Evolutionary conservation across 2,113 vertebrate species (phyloP), one percentile per base, ranked within the genome.

Genomic region (Phalacrocorax aristotelis): DNA sequence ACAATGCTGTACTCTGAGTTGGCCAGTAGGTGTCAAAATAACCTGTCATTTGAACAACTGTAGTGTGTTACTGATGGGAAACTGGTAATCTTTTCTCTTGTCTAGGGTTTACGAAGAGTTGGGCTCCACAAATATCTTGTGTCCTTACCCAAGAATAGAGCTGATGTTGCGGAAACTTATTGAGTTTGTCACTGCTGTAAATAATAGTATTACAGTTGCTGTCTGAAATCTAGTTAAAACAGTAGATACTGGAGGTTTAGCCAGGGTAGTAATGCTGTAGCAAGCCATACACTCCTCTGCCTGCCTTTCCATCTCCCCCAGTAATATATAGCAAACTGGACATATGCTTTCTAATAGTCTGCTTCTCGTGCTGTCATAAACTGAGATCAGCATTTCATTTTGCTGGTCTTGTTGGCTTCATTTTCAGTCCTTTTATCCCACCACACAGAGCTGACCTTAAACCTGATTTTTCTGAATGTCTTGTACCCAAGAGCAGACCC

Each of bases 1-100:
- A 96, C 77, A 87, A 78, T 94, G 93, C 65, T 96, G 69, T 97
- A 54, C 22, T 52, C 64, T 13, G 52, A 62, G 69, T 44, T 92
- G 95, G 58, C 97, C 97, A 96, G 96, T 90, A 98, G 96, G 91
- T 97, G 96, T 96, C 96, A 94, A 97, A 97, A 93, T 89, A 95
- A 96, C 94, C 97, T 97, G 97, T 89, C 84, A n/a, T 82, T 95
- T 95, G 69, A 90, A 54, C 42, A 69, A 40, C 55, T 34, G 58
- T 32, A 20, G 79, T 5, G 44, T 30, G 69, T 36, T 76, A 62
- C 40, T 15, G 14, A 13, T 49, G 72, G 58, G 40, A 69, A 75
- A 71, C 34, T 6, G 66, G 62, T 36, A 10, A 16, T 57, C 61
- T 76, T 92, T 77, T 74, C 49, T 83, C 46, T 72, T 32, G 19